phyloP scores from a whole-genome alignment of 2,888 invertebrate genomes.

The Luperina nickerlii region DNA sequence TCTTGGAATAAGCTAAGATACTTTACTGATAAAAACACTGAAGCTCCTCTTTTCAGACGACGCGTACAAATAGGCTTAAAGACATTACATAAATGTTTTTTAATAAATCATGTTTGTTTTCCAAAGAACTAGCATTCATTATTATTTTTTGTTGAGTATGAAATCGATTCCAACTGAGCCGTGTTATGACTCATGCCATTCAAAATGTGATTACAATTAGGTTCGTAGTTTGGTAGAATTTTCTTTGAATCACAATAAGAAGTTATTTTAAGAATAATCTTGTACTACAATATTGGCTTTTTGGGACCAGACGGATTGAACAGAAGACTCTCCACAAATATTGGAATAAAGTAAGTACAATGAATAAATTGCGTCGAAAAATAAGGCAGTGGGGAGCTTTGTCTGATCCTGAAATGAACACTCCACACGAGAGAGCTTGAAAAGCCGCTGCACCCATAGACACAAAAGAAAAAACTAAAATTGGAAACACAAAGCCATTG shows the following conservation, averaged over 20 bases:
- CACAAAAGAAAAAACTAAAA: slow-evolving; percentile 9
- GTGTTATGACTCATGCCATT: slow-evolving; percentile 53
- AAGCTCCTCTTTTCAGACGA: not conserved
- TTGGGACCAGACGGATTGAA: not conserved
- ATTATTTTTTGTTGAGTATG: slow-evolving; percentile 41
- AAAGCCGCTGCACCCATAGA: slow-evolving; percentile 1
- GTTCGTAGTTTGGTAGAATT: slow-evolving; percentile 1
- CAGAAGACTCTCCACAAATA: not conserved
- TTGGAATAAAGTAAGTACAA: not conserved
- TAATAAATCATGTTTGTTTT: slow-evolving; percentile 38
- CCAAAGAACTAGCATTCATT: slow-evolving; percentile 36
- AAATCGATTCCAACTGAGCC: slow-evolving; percentile 42
- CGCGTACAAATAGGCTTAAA: slow-evolving; percentile 9
- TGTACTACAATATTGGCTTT: not conserved
- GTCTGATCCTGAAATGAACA: slow-evolving; percentile 2
- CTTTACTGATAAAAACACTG: not conserved
- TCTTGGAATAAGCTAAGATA: not conserved
- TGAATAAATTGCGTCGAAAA: not conserved
- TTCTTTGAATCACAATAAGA: slow-evolving; percentile 21
- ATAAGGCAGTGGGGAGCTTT: not conserved
- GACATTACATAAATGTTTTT: slow-evolving; percentile 22
- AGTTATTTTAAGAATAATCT: not conserved
- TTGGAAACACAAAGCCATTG: slow-evolving; percentile 46
- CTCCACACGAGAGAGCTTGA: slow-evolving; percentile 1
- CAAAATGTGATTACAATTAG: slow-evolving; percentile 39